These are phyloP conservation scores for Drosophila eohydei DNA, from an alignment of 2,888 invertebrate species.

Conservation along the genomic window DNA sequence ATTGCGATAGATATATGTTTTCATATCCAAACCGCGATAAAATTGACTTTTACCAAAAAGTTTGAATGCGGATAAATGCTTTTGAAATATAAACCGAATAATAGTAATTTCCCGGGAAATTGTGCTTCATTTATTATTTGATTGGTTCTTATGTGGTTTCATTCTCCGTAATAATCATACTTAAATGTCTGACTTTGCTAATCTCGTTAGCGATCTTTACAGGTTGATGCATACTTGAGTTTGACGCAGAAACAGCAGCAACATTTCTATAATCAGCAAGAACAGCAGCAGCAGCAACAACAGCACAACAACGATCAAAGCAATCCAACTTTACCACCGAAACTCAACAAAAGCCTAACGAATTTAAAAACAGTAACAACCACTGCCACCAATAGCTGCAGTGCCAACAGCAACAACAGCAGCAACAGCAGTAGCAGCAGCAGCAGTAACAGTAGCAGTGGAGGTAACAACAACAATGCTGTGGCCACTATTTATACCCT, in stretches of 20 bases:
- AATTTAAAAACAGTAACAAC: constrained; percentile 81
- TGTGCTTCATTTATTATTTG: not conserved
- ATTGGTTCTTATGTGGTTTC: constrained; percentile 1
- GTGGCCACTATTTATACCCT: constrained; percentile 81
- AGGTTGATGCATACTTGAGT: constrained; percentile 83
- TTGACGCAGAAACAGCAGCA: constrained; percentile 81
- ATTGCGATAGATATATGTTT: too few relatives aligned
- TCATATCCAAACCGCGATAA: too few relatives aligned
- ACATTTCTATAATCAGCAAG: constrained; percentile 73
- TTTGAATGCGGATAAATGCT: too few relatives aligned
- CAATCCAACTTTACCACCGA: constrained; percentile 84
- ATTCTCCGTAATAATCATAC: not conserved
- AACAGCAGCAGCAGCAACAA: constrained; percentile 49
- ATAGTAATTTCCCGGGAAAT: not conserved
- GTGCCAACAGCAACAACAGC: constrained; percentile 24
- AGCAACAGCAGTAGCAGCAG: constrained; percentile 25
- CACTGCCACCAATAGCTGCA: constrained; percentile 36
- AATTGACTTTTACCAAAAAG: too few relatives aligned
- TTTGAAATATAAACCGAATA: not conserved
- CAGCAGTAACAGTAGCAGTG: constrained; percentile 34
- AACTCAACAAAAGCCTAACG: constrained; percentile 84
- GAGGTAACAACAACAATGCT: constrained; percentile 58
- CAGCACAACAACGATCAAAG: constrained; percentile 58
- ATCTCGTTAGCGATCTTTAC: constrained; percentile 25
- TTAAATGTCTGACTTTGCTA: constrained; percentile 11